phyloP scores from a whole-genome alignment of 2,797 vertebrate species.

The Poecilia velifera region DNA sequence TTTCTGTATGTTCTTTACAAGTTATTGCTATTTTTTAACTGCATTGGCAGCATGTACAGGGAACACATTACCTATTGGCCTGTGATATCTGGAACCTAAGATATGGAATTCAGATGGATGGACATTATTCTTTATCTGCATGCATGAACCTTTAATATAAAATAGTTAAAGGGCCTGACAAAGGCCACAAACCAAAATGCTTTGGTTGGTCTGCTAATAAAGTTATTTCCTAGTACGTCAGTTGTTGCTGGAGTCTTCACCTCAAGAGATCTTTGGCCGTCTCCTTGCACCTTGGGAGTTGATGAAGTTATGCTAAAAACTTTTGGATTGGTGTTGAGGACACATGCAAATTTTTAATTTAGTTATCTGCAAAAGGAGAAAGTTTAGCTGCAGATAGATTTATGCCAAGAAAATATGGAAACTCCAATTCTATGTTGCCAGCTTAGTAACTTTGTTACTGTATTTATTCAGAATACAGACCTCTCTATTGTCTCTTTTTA shows the following conservation, averaged over 20 bases:
- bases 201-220: background rate
- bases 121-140: no score
- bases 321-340: background rate
- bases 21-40: background rate
- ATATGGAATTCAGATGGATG: background rate
- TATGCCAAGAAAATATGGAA: background rate
- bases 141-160: background rate
- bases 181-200: background rate
- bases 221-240: background rate
- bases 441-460: background rate
- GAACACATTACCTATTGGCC: background rate
- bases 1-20: slow-evolving; percentile 28
- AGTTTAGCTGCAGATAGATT: background rate
- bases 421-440: background rate
- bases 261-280: background rate
- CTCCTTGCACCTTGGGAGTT: background rate
- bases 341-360: background rate
- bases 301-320: background rate
- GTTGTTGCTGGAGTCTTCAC: background rate
- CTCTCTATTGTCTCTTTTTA: background rate
- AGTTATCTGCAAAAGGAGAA: background rate
- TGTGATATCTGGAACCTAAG: background rate
- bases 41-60: background rate
- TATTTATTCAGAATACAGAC: background rate
- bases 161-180: background rate